Conservation (phyloP, 2,113 vertebrate species). For the Phylloscopus trochilus region DNA sequence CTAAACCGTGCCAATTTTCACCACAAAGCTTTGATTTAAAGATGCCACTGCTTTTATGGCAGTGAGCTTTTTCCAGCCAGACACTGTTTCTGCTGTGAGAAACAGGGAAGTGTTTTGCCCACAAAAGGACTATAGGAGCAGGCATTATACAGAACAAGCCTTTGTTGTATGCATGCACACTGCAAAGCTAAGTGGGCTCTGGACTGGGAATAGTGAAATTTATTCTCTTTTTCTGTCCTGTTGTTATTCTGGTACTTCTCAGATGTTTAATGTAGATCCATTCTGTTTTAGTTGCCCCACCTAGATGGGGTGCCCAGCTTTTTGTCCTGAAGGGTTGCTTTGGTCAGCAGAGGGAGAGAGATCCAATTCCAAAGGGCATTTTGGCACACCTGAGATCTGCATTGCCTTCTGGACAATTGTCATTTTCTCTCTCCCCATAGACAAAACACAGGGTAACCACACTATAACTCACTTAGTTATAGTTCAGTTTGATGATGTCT, state of each 20-base stretch:
- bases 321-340: neutral
- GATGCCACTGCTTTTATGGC: neutral
- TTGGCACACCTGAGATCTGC: neutral
- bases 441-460: neutral
- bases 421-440: neutral
- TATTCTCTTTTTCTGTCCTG: neutral
- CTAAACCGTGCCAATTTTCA: neutral
- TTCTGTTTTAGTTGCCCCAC: neutral
- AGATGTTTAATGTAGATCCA: neutral
- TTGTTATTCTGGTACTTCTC: neutral
- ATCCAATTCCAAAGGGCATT: neutral
- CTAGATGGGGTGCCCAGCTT: neutral
- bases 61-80: neutral
- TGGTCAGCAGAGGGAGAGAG: neutral
- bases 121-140: neutral
- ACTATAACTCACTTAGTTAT: neutral
- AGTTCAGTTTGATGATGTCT: neutral
- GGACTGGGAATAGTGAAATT: neutral
- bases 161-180: neutral
- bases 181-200: neutral
- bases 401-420: neutral
- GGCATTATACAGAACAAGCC: neutral
- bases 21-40: neutral
- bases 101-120: neutral
- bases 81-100: neutral